Evolutionary conservation across 2,797 vertebrate species (phyloP).

Genomic region (Echiichthys vipera): DNA sequence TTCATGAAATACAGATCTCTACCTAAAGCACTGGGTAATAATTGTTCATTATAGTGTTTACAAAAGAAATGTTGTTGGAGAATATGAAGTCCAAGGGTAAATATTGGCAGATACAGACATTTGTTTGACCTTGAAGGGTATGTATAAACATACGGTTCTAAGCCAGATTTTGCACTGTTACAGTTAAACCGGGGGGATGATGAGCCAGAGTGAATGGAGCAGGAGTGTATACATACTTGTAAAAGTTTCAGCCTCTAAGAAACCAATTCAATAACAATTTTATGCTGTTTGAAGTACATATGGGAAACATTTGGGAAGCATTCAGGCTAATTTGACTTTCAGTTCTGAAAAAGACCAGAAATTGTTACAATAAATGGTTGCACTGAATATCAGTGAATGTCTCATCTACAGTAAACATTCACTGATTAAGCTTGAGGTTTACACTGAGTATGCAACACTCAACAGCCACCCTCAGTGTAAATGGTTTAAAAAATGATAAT

Average conservation of each 20-base stretch:
- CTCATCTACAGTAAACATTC: conserved; percentile 6
- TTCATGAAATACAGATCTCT: background rate
- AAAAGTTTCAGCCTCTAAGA: background rate
- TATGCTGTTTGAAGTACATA: background rate
- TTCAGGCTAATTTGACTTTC: conserved; percentile 6
- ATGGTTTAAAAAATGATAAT: background rate
- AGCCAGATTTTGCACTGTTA: background rate
- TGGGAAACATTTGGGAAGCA: background rate
- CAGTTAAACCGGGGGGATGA: background rate
- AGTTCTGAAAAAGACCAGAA: conserved; percentile 6
- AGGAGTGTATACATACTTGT: background rate
- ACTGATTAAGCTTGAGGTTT: background rate
- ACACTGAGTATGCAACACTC: background rate
- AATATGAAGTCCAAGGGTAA: background rate
- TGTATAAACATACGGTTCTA: background rate
- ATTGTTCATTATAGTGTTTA: conserved; percentile 27
- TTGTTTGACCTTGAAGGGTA: background rate
- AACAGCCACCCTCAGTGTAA: background rate
- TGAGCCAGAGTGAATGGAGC: background rate
- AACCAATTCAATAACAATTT: background rate
- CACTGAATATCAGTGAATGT: conserved; percentile 19
- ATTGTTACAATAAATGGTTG: conserved; percentile 1
- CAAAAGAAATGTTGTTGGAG: background rate
- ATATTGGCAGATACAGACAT: background rate
- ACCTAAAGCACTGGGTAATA: conserved; percentile 2